Evolutionary conservation across 2,888 invertebrate species (phyloP).

Genomic region (Malachius bipustulatus): DNA sequence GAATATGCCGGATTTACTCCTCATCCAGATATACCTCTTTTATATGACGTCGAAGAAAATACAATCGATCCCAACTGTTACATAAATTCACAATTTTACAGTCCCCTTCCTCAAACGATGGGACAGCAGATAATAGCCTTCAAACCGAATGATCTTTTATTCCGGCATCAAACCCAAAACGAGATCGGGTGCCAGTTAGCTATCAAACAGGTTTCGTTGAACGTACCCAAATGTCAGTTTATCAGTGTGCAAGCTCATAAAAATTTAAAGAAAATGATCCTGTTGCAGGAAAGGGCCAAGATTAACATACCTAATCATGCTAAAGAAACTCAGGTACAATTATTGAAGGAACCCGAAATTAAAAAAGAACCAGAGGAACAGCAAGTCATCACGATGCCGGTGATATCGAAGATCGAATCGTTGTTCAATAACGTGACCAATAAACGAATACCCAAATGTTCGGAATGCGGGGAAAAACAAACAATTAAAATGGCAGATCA

Average conservation of each 20-base stretch:
- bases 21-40: constrained; percentile 25
- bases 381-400: constrained; percentile 18
- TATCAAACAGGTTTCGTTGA: constrained; percentile 30
- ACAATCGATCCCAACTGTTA: constrained; percentile 18
- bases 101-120: constrained; percentile 22
- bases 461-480: constrained; percentile 25
- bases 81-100: constrained; percentile 31
- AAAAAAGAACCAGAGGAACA: not conserved
- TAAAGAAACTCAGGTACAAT: not conserved
- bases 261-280: constrained; percentile 12
- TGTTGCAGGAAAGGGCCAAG: constrained; percentile 6
- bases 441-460: constrained; percentile 21
- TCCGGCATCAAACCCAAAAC: constrained; percentile 15
- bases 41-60: constrained; percentile 30
- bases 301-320: not conserved
- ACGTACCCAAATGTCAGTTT: constrained; percentile 32
- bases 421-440: constrained; percentile 16
- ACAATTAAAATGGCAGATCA: constrained; percentile 23
- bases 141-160: constrained; percentile 27
- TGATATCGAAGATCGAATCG: constrained; percentile 30
- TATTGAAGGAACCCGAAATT: not conserved
- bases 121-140: constrained; percentile 26
- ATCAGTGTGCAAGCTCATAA: constrained; percentile 21
- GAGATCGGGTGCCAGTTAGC: constrained; percentile 19
- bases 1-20: constrained; percentile 32